These are phyloP conservation scores for Mythimna albipuncta DNA, from an alignment of 2,888 invertebrate genomes.

Conservation along the genomic window DNA sequence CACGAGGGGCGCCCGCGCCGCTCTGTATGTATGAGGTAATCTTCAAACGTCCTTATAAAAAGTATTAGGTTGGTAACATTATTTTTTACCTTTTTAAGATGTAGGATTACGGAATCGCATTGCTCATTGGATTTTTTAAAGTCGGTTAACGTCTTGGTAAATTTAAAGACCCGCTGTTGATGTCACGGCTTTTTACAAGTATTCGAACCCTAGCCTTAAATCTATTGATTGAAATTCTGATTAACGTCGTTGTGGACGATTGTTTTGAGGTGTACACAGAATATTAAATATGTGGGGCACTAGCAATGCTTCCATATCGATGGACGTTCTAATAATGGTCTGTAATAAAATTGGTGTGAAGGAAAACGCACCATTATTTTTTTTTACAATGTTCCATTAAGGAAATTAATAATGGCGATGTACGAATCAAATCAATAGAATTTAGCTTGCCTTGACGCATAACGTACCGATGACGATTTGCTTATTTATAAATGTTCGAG, in stretches of 20 bases:
- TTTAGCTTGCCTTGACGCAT: constrained; percentile 24
- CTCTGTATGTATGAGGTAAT: constrained; percentile 79
- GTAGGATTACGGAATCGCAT: constrained; percentile 69
- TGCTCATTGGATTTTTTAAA: constrained; percentile 73
- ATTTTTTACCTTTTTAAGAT: constrained; percentile 68
- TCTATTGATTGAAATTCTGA: constrained; percentile 64
- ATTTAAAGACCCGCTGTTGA: constrained; percentile 50
- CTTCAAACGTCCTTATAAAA: constrained; percentile 73
- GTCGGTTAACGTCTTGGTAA: constrained; percentile 63
- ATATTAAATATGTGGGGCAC: constrained; percentile 48
- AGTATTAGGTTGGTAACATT: constrained; percentile 70
- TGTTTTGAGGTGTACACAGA: constrained; percentile 43
- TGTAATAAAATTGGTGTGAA: background rate
- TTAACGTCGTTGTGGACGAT: constrained; percentile 57
- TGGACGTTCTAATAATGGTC: no score
- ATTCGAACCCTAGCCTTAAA: constrained; percentile 57
- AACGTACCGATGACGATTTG: constrained; percentile 38
- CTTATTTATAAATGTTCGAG: constrained; percentile 39
- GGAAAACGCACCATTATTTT: background rate
- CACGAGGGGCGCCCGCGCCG: constrained; percentile 74
- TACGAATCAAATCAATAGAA: constrained; percentile 10
- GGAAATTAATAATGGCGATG: background rate
- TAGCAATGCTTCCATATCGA: constrained; percentile 2
- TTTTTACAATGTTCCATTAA: background rate
- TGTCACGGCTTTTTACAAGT: constrained; percentile 66